Evolutionary conservation across 2,888 invertebrate species (phyloP).

Genomic region (Meiosimyza decipiens): DNA sequence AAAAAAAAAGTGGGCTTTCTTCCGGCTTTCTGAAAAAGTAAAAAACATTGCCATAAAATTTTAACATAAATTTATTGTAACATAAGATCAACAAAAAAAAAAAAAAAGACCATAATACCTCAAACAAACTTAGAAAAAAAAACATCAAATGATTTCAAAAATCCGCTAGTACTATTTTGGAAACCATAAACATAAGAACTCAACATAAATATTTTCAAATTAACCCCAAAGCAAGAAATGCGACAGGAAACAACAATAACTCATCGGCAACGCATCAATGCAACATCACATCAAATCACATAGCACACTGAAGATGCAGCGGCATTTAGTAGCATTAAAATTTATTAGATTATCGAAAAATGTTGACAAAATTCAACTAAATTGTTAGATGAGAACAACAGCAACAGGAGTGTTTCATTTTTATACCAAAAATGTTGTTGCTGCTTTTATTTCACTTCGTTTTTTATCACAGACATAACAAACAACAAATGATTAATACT

Average conservation of each 20-base stretch:
- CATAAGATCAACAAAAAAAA: too few species aligned
- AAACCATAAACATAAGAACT: constrained; percentile 18
- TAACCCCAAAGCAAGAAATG: constrained; percentile 24
- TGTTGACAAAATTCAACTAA: constrained; percentile 15
- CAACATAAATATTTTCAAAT: constrained; percentile 32
- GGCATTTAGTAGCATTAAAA: neutral
- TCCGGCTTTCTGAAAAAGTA: too few species aligned
- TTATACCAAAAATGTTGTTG: constrained; percentile 29
- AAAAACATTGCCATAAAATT: too few species aligned
- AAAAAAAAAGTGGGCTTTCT: too few species aligned
- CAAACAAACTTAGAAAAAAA: too few species aligned
- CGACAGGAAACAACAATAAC: constrained; percentile 28
- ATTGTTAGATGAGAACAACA: constrained; percentile 5
- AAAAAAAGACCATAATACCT: too few species aligned
- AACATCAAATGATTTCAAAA: too few species aligned
- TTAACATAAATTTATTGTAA: too few species aligned
- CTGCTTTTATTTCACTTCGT: constrained; percentile 24
- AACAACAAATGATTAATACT: too few species aligned
- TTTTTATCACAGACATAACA: neutral
- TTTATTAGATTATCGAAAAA: constrained; percentile 10
- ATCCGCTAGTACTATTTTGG: neutral
- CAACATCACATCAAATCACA: neutral
- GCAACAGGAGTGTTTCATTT: constrained; percentile 18
- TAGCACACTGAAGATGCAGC: too few species aligned
- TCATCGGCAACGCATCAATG: constrained; percentile 13